Evolutionary conservation across 2,797 vertebrate species (phyloP).

Genomic region (Sebastes kiyomatsui): DNA sequence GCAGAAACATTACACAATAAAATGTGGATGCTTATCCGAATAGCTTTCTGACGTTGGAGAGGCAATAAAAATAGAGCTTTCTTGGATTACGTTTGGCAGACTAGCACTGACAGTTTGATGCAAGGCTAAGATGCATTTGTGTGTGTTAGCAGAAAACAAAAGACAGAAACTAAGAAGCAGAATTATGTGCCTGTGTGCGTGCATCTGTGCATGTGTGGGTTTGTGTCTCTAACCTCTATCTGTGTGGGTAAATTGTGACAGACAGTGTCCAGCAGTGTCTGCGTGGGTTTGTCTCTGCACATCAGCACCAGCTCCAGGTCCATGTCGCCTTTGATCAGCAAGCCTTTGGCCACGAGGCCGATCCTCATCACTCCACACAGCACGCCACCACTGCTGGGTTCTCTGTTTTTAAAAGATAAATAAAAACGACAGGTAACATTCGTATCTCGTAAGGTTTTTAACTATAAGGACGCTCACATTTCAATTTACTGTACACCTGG

Average conservation of each 20-base stretch:
- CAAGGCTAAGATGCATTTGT: neutral
- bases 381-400: slow-evolving; percentile 87
- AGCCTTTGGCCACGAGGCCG: slow-evolving; percentile 97
- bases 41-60: slow-evolving; percentile 3
- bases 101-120: neutral
- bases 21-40: neutral
- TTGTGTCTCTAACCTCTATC: slow-evolving; percentile 88
- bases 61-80: neutral
- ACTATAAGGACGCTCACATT: neutral
- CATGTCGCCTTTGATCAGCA: slow-evolving; percentile 98
- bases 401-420: slow-evolving; percentile 75
- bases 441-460: neutral
- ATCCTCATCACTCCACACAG: slow-evolving; percentile 98
- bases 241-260: slow-evolving; percentile 94
- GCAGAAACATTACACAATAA: neutral
- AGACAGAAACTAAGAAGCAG: neutral
- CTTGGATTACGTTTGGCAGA: neutral
- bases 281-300: slow-evolving; percentile 97
- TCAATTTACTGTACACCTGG: neutral
- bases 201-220: neutral
- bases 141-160: neutral
- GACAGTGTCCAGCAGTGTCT: slow-evolving; percentile 91
- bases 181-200: neutral
- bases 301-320: slow-evolving; percentile 98
- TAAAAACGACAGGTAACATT: neutral